Evolutionary conservation across 2,113 vertebrate species (phyloP), one percentile per base, ranked within the genome.

Genomic region (Austrofundulus limnaeus): DNA sequence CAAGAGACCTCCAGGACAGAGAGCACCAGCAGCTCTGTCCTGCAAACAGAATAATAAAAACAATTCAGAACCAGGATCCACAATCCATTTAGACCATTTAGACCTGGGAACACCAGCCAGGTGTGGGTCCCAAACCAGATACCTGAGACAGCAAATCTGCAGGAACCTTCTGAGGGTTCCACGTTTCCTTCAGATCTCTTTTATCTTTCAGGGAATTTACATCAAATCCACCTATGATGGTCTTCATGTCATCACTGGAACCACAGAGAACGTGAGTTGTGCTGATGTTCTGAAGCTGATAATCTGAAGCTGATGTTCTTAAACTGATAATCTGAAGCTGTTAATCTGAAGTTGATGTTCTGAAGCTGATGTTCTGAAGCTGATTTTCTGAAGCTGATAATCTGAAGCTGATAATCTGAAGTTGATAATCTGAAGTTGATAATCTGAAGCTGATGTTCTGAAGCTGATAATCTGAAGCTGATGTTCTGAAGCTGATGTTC

Each of bases 211-310:
- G 97, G 96, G 97, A 51, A 96, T 99, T 92, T 99, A 98, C 87
- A 98, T 99, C 84, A 98, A 97, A 70, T 99, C 97, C 56, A 99
- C 97, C 12, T 98, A 98, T 21, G 95, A 99, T 37, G 97, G 97
- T 13, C 88, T 97, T 15, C 97, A 99, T 28, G 90, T 99, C 78
- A 95, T 99, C 85, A 99, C 97, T 1, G 97, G 96, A 61, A 99
- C 97, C 25, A 98, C 95, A 2, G 96, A 99, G 90, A 93, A 98
- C 0, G 97, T 99, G 91, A 96, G 96, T 94, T n/a, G 3, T 12
- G 37, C 38, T 38, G 38, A 4, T 23, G 11, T 49, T 7, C 7
- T 10, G 15, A n/a, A n/a, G n/a, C n/a, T n/a, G n/a, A n/a, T n/a
- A n/a, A n/a, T n/a, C n/a, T n/a, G n/a, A n/a, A n/a, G n/a, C n/a